Conservation (phyloP, 2,113 vertebrate species). For the Daboia siamensis region DNA sequence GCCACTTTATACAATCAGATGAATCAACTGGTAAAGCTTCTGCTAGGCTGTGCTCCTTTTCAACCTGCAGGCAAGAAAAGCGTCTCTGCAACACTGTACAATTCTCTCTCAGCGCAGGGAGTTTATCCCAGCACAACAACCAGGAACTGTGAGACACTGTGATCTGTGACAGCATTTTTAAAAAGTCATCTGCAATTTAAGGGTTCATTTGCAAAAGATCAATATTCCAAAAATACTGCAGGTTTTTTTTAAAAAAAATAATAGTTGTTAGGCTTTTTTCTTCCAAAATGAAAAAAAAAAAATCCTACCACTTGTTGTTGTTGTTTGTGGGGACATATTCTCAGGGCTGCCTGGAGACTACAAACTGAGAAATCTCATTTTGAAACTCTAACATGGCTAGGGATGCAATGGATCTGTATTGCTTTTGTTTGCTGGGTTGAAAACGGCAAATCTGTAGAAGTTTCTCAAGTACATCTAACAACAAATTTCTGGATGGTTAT, state of each 20-base stretch:
- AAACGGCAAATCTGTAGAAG: background rate
- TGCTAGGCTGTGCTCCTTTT: background rate
- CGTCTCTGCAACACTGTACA: background rate
- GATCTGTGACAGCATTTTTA: too few relatives aligned
- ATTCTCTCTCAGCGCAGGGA: background rate
- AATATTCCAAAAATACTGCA: background rate
- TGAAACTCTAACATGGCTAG: background rate
- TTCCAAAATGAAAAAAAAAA: background rate
- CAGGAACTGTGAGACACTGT: too few relatives aligned
- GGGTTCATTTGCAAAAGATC: background rate
- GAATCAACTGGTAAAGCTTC: conserved; percentile 1
- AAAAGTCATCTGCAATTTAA: background rate
- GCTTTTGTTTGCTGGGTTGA: background rate
- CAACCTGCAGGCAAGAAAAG: background rate
- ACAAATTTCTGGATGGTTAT: background rate
- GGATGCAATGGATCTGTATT: background rate
- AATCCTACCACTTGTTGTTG: background rate
- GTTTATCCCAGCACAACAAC: background rate
- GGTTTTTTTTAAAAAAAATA: background rate
- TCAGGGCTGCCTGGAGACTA: too few relatives aligned
- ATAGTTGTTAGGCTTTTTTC: background rate
- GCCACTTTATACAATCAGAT: background rate
- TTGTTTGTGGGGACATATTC: background rate
- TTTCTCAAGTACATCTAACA: background rate
- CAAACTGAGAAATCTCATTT: background rate